phyloP scores from a whole-genome alignment of 2,797 vertebrate genomes.

The Arnoldichthys spilopterus region DNA sequence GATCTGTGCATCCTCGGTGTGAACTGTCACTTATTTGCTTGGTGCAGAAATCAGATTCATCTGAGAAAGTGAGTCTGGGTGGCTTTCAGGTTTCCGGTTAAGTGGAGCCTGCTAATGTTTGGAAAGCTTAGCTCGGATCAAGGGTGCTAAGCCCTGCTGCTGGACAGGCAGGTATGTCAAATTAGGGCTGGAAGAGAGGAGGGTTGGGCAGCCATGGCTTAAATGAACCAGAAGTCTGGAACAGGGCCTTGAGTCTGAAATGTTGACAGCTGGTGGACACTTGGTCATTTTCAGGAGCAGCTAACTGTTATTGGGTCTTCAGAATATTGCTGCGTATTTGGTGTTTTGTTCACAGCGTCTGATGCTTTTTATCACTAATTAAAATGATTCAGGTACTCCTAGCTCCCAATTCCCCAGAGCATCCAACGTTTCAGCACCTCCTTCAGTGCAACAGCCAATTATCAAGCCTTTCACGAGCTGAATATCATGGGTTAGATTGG shows the following conservation, averaged over 20 bases:
- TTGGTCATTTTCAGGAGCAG: neutral
- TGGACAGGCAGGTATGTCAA: neutral
- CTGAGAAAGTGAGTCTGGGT: neutral
- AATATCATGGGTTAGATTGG: neutral
- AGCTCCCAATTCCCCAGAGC: neutral
- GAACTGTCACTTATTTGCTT: neutral
- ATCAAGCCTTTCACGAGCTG: neutral
- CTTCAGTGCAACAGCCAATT: constrained; percentile 16
- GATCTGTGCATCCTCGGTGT: too few species aligned
- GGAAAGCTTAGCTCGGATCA: neutral
- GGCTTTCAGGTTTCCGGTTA: neutral
- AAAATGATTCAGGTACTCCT: constrained; percentile 7
- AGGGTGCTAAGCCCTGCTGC: neutral
- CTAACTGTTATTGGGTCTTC: neutral
- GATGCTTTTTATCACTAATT: constrained; percentile 5
- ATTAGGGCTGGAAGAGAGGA: neutral
- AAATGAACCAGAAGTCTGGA: neutral
- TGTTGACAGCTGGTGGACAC: neutral
- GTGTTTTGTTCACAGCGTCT: neutral
- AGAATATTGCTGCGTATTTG: neutral
- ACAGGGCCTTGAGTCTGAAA: neutral
- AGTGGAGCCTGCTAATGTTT: constrained; percentile 7
- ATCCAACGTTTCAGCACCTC: neutral
- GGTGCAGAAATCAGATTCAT: neutral
- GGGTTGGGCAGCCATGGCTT: constrained; percentile 6